A percentile compares a stretch with the other conserved stretches of the same genome.
Evolutionary conservation across 2,113 vertebrate species (phyloP).

Genomic region (Mus spicilegus): DNA sequence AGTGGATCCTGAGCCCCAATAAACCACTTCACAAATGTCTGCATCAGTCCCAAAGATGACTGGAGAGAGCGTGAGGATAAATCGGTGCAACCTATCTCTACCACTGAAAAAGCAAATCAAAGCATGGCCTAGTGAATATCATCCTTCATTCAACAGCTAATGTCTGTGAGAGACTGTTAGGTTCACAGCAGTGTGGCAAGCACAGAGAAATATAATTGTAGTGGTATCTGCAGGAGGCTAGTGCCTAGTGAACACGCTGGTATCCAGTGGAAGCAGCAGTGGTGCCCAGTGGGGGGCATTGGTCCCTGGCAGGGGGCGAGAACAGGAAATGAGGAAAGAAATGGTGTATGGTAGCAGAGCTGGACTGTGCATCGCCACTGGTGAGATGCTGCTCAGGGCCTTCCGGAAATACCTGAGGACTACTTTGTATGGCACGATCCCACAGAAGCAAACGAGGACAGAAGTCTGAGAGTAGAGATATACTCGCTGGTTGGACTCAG

Average conservation of each 20-base stretch:
- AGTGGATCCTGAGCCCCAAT: background rate
- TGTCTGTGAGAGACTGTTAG: slow-evolving; percentile 55
- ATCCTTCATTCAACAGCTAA: slow-evolving; percentile 58
- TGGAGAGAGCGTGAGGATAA: slow-evolving; percentile 60
- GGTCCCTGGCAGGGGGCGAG: background rate
- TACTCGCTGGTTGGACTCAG: background rate
- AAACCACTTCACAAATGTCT: slow-evolving; percentile 29
- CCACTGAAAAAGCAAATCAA: slow-evolving; percentile 69
- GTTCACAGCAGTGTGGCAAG: slow-evolving; percentile 68
- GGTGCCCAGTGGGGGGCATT: slow-evolving; percentile 10
- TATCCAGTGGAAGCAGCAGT: slow-evolving; percentile 37
- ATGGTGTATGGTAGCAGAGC: background rate
- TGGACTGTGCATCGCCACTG: background rate
- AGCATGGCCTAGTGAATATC: slow-evolving; percentile 59
- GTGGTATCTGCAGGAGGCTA: slow-evolving; percentile 57
- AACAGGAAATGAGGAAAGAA: slow-evolving; percentile 66
- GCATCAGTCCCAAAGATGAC: background rate
- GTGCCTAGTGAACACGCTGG: slow-evolving; percentile 52
- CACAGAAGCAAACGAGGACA: background rate
- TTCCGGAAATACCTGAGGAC: background rate
- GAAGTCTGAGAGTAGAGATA: background rate
- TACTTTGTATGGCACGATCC: background rate
- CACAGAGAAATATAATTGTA: slow-evolving; percentile 57
- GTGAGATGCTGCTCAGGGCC: background rate
- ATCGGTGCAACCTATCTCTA: slow-evolving; percentile 45